Conservation (phyloP, 2,888 invertebrate genomes). For the Drosophila mayaguana region DNA sequence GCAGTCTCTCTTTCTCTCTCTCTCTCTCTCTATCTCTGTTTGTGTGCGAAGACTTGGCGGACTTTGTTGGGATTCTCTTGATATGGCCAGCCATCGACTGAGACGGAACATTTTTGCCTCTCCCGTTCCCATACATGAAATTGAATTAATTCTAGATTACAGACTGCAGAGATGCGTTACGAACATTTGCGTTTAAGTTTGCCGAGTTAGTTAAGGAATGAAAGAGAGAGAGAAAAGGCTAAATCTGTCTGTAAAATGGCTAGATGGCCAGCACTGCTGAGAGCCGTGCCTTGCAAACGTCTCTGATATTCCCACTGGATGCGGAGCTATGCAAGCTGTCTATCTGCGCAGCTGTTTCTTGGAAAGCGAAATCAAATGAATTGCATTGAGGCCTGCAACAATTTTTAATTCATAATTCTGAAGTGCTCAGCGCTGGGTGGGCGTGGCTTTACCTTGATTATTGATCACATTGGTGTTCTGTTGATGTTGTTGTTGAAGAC, state of each 20-base stretch:
- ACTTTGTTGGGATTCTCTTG: constrained; percentile 78
- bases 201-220: neutral
- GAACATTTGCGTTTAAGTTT: neutral
- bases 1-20: constrained; percentile 47
- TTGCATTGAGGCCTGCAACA: constrained; percentile 20
- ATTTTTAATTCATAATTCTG: constrained; percentile 69
- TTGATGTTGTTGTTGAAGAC: constrained; percentile 7
- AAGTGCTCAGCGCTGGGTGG: constrained; percentile 40
- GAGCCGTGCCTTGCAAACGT: neutral
- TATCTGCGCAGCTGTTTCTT: constrained; percentile 4
- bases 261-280: neutral
- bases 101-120: neutral
- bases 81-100: constrained; percentile 22
- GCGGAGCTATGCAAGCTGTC: constrained; percentile 1
- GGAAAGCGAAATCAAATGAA: constrained; percentile 2
- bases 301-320: constrained; percentile 5
- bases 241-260: neutral
- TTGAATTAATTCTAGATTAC: constrained; percentile 82
- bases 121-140: constrained; percentile 60
- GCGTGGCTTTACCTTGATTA: constrained; percentile 58
- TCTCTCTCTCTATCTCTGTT: neutral
- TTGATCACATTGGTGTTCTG: constrained; percentile 43
- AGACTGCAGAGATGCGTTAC: constrained; percentile 73
- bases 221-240: neutral
- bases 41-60: constrained; percentile 45